These are phyloP conservation scores for Clistopyga incitator DNA, from an alignment of 2,888 invertebrate genomes.

Conservation along the genomic window DNA sequence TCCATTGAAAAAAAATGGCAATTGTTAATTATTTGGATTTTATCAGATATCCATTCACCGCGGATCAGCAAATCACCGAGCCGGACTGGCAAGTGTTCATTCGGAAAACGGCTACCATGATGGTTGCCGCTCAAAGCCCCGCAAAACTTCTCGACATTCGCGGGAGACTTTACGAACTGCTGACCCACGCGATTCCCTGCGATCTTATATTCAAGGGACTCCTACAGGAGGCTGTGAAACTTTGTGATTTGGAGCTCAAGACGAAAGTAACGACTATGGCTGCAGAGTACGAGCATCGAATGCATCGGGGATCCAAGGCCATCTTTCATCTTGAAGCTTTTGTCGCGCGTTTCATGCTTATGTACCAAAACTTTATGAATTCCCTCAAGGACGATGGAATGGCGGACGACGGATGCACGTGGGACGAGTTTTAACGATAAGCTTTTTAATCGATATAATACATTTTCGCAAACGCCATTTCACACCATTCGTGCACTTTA, in stretches of 20 bases:
- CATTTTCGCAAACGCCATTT: slow-evolving; percentile 3
- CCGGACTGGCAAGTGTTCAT: slow-evolving; percentile 98
- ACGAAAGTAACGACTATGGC: slow-evolving; percentile 94
- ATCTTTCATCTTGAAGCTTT: slow-evolving; percentile 99
- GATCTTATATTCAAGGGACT: slow-evolving; percentile 96
- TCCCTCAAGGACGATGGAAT: slow-evolving; percentile 85
- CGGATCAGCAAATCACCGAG: slow-evolving; percentile 92
- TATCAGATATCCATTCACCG: slow-evolving; percentile 90
- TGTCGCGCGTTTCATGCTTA: slow-evolving; percentile 97
- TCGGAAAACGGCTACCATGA: slow-evolving; percentile 93
- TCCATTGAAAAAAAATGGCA: slow-evolving; percentile 3
- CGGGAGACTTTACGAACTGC: slow-evolving; percentile 95
- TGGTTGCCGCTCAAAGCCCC: slow-evolving; percentile 94
- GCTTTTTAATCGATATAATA: slow-evolving; percentile 1
- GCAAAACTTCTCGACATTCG: slow-evolving; percentile 93
- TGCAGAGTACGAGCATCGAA: slow-evolving; percentile 95
- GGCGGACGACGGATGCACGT: slow-evolving; percentile 84
- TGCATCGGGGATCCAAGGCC: slow-evolving; percentile 96
- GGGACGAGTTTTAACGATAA: slow-evolving; percentile 13
- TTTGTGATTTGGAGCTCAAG: slow-evolving; percentile 96
- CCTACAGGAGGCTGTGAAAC: slow-evolving; percentile 92
- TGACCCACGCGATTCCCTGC: slow-evolving; percentile 96
- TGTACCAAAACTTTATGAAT: slow-evolving; percentile 95
- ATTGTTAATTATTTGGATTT: slow-evolving; percentile 56
- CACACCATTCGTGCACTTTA: neutral